Base-by-base conservation (phyloP, 2,888 invertebrate genomes). In the Tetanocera ferruginea region DNA sequence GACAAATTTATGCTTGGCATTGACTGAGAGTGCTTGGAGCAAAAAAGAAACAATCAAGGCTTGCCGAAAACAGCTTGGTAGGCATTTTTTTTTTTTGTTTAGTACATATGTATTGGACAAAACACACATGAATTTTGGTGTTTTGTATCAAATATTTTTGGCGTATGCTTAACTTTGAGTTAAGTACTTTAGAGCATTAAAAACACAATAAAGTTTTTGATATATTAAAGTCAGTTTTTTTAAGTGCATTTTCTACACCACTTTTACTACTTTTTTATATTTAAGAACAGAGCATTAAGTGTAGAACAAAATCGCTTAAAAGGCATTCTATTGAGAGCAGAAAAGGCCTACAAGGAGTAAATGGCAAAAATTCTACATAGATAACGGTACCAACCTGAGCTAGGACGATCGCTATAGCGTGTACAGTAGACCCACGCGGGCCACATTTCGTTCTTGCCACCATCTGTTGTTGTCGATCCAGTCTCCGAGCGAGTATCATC, bases 341-440 rank as follows among this genome's bases (percentile, higher is more conserved):
- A n/a, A n/a, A n/a, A n/a, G n/a, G n/a, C n/a, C n/a, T n/a, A n/a
- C n/a, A n/a, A n/a, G n/a, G n/a, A n/a, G n/a, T n/a, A n/a, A n/a
- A n/a, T n/a, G n/a, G 3, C 1, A 37, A 37, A 37, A 8, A 37
- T 37, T 66, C 28, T 64, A 23, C 17, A 71, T 19, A 55, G 55
- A 28, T 19, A 3, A n/a, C 34, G 37, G 34, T 79, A 91, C 93
- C 92, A 89, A 96, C 96, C 96, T 90, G 96, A 96, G 89, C 96
- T 96, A 5, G 96, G 96, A 86, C 96, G 92, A 89, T 96, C 96
- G 85, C 95, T 95, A 91, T 99, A 99, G 87, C 99, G 92, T 8
- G 98, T 99, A 91, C 98, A 99, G 91, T 97, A 99, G 66, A 99
- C 97, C 99, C 98, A 99, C 43, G 98, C 98, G 0, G 98, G 98